phyloP scores from a whole-genome alignment of 2,888 invertebrate genomes.

The Lamellibrachia columna region DNA sequence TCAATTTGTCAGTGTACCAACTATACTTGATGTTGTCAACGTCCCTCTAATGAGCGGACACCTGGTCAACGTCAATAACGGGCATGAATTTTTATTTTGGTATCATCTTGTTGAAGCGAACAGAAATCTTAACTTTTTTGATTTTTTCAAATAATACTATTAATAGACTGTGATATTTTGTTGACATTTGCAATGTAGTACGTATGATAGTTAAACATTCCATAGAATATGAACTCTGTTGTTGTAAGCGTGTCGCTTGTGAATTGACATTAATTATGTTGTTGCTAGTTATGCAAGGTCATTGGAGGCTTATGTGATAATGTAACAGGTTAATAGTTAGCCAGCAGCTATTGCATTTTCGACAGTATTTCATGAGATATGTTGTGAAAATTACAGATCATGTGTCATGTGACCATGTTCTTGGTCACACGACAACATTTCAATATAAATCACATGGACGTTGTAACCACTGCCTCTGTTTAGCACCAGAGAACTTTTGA shows the following conservation, averaged over 20 bases:
- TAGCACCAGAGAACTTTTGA: too few species aligned
- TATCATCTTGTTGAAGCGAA: background rate
- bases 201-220: background rate
- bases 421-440: background rate
- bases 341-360: background rate
- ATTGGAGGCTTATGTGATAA: background rate
- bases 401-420: background rate
- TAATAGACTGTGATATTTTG: background rate
- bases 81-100: background rate
- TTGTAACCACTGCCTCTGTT: background rate
- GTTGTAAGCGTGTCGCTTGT: background rate
- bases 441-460: background rate
- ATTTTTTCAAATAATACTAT: background rate
- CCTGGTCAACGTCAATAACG: background rate
- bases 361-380: background rate
- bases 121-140: background rate
- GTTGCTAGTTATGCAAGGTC: background rate
- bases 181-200: background rate
- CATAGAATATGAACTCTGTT: background rate
- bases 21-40: background rate
- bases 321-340: background rate
- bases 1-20: background rate
- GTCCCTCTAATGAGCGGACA: background rate
- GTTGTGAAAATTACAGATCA: background rate
- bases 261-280: background rate